A percentile compares a stretch with the other conserved stretches of the same genome.
phyloP scores from a whole-genome alignment of 1,140 invertebrate species.

The Monomorium pharaonis region DNA sequence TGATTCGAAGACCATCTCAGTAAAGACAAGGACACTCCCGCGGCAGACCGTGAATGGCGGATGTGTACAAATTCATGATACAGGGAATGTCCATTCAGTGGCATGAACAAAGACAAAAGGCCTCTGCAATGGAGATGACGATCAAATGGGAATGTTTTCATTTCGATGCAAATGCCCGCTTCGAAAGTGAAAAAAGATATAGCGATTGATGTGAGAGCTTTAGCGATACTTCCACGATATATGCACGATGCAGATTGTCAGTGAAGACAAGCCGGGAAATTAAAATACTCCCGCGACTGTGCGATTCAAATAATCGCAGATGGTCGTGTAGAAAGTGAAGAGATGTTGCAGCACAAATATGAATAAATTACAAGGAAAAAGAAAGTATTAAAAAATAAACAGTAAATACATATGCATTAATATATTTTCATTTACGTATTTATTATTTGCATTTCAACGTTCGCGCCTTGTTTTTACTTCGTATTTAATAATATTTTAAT shows the following conservation, averaged over 20 bases:
- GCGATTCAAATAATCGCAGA: conserved; percentile 25
- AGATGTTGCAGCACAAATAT: background rate
- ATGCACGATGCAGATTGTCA: conserved; percentile 31
- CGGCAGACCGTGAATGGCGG: conserved; percentile 61
- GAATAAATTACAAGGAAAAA: background rate
- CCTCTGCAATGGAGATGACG: conserved; percentile 75
- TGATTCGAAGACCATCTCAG: background rate
- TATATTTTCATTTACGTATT: too few species aligned
- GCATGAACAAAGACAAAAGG: conserved; percentile 65
- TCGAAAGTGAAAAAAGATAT: conserved; percentile 37
- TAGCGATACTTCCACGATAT: conserved; percentile 54
- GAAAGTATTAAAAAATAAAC: background rate
- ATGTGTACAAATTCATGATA: conserved; percentile 74
- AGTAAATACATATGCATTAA: too few species aligned
- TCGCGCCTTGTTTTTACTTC: too few species aligned
- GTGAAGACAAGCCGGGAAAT: conserved; percentile 28
- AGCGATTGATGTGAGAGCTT: conserved; percentile 23
- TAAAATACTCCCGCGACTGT: conserved; percentile 34
- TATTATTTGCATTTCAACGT: too few species aligned
- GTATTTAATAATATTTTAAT: too few species aligned
- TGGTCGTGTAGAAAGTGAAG: background rate
- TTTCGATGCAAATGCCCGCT: conserved; percentile 78
- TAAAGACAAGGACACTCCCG: conserved; percentile 41
- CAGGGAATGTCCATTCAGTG: conserved; percentile 75
- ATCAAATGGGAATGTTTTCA: conserved; percentile 77